Evolutionary conservation across 1,140 invertebrate species (phyloP).

Genomic region (Orchesella cincta): DNA sequence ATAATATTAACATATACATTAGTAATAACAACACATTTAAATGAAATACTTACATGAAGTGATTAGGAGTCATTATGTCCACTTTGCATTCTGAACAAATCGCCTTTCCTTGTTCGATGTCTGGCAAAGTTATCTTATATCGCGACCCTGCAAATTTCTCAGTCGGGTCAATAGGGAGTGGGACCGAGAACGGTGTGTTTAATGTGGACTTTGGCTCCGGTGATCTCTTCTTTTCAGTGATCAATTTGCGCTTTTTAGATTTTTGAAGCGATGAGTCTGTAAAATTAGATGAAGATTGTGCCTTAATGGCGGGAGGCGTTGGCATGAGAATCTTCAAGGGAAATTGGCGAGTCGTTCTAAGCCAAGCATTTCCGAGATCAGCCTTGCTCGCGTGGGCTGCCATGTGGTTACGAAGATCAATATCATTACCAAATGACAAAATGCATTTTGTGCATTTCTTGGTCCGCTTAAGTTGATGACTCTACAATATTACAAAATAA

Average conservation of each 20-base stretch:
- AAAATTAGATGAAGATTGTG: background rate
- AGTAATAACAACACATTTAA: conserved; percentile 45
- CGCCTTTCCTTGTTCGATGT: background rate
- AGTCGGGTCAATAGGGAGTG: conserved; percentile 10
- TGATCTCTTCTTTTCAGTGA: background rate
- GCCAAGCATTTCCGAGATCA: background rate
- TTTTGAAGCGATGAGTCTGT: background rate
- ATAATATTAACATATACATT: too few relatives aligned
- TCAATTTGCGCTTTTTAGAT: background rate
- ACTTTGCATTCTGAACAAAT: conserved; percentile 70
- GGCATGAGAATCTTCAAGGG: background rate
- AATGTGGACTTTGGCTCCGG: background rate
- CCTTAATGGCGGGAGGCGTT: background rate
- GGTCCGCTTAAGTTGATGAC: background rate
- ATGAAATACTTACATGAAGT: conserved; percentile 71
- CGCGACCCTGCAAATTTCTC: background rate
- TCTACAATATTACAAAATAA: background rate
- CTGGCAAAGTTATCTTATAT: background rate
- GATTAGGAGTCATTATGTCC: conserved; percentile 65
- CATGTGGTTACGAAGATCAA: background rate
- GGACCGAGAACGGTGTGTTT: background rate
- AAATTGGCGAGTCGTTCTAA: background rate
- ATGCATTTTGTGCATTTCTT: conserved; percentile 9
- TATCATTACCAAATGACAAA: background rate
- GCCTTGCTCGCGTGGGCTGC: background rate